These are phyloP conservation scores for Horisme vitalbata DNA, from an alignment of 2,888 invertebrate genomes.

Conservation along the genomic window DNA sequence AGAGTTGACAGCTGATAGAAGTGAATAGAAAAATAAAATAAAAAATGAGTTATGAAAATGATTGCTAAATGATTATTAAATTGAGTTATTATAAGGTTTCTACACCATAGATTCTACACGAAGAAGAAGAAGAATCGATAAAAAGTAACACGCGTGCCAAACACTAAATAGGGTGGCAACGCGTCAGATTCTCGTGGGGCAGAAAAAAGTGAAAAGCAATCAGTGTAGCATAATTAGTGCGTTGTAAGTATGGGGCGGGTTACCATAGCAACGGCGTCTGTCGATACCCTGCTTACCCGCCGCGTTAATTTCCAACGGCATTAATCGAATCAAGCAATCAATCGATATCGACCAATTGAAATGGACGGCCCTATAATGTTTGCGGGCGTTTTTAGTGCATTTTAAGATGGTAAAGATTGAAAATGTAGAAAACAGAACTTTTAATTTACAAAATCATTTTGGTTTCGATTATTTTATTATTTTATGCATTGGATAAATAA, in stretches of 20 bases:
- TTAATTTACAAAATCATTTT: too few relatives aligned
- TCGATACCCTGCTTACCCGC: slow-evolving; percentile 75
- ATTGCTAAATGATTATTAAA: too few relatives aligned
- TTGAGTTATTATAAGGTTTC: too few relatives aligned
- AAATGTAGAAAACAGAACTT: neutral
- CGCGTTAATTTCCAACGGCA: slow-evolving; percentile 78
- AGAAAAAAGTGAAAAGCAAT: slow-evolving; percentile 81
- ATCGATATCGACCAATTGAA: slow-evolving; percentile 67
- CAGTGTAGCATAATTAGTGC: slow-evolving; percentile 83
- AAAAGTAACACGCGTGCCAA: slow-evolving; percentile 50
- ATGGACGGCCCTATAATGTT: slow-evolving; percentile 43
- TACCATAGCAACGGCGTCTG: slow-evolving; percentile 73
- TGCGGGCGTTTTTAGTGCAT: slow-evolving; percentile 12
- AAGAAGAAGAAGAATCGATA: too few relatives aligned
- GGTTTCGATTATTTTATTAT: too few relatives aligned
- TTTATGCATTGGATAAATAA: too few relatives aligned
- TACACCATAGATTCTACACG: too few relatives aligned
- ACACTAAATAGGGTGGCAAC: slow-evolving; percentile 69
- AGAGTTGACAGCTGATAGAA: too few relatives aligned
- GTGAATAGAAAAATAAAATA: too few relatives aligned
- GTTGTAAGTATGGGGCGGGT: slow-evolving; percentile 81
- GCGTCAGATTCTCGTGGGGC: slow-evolving; percentile 76
- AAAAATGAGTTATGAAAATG: too few relatives aligned
- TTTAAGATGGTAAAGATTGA: neutral
- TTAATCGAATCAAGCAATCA: slow-evolving; percentile 77